Evolutionary conservation across 2,113 vertebrate genomes (phyloP), one percentile per base, ranked within the genome.

Genomic region (Sander lucioperca): DNA sequence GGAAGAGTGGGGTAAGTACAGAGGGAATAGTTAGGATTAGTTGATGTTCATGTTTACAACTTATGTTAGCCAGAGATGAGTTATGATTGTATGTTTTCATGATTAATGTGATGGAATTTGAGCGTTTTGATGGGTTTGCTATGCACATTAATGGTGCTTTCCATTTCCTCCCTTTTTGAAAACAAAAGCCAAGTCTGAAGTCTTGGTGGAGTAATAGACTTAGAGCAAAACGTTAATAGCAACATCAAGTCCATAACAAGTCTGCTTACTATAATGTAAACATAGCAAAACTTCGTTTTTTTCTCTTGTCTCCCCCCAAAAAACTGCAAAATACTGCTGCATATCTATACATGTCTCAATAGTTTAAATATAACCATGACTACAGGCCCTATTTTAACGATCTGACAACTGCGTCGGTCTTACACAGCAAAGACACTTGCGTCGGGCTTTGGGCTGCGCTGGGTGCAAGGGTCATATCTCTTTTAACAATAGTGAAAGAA

Each of bases 81-180:
- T 36, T 12, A 30, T 30, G 50, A 48, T 43, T 51, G 63, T n/a
- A 59, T 64, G 39, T 77, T 61, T 48, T 18, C 62, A 14, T 21
- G 54, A 66, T 66, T 66, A 74, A 69, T 61, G 39, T 66, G 58
- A 67, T 12, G 25, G 11, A 47, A 16, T 82, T 72, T 6, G 43
- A 16, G 12, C 57, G 5, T 64, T 43, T 30, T 14, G 0, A 73
- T 61, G 47, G 25, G 39, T 71, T 69, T 57, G 14, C 3, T 4
- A 10, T 50, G 43, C 33, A 33, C 23, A 14, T 65, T 48, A 70
- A 45, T 53, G n/a, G 3, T 9, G 19, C 45, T 64, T 65, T 70
- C 23, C 15, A 13, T 58, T 68, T 33, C 23, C 27, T 61, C 18
- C n/a, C n/a, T 59, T 53, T 61, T 56, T 67, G 1, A 4, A 53